Percentiles rank a stretch among this genome's conserved stretches.
Conservation (phyloP, 2,888 invertebrate species). For the Heliconius hortense region DNA sequence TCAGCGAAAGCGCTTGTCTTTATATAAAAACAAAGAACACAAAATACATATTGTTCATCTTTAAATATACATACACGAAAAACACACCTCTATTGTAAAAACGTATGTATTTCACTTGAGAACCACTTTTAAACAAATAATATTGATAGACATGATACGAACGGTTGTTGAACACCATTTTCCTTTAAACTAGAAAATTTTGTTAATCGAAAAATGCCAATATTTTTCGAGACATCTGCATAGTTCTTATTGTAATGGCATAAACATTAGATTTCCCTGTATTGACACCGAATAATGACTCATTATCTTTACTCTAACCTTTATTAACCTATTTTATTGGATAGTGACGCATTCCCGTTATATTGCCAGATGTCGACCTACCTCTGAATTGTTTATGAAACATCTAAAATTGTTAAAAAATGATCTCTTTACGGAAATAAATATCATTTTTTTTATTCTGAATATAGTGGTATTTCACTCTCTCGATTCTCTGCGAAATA, state of each 20-base stretch:
- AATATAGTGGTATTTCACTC: neutral
- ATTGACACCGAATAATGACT: neutral
- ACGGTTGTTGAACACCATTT: neutral
- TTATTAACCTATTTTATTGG: slow-evolving; percentile 52
- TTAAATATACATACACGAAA: no score
- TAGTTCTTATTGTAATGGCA: neutral
- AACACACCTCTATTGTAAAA: no score
- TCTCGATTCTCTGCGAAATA: no score
- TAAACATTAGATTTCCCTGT: neutral
- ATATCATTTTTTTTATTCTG: no score
- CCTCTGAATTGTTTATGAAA: slow-evolving; percentile 24
- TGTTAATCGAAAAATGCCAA: neutral
- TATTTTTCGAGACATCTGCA: neutral
- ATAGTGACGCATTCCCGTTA: slow-evolving; percentile 45
- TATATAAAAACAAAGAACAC: no score
- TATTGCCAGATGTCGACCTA: slow-evolving; percentile 50
- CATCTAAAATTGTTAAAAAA: neutral
- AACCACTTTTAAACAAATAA: no score
- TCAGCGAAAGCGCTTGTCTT: no score
- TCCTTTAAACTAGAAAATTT: slow-evolving; percentile 1
- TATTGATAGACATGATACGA: neutral
- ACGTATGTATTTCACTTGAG: no score
- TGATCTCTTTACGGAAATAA: no score
- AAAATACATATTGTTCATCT: no score
- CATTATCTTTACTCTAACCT: slow-evolving; percentile 40